These are phyloP conservation scores for Phortica magna DNA, from an alignment of 2,888 invertebrate species.

Conservation along the genomic window DNA sequence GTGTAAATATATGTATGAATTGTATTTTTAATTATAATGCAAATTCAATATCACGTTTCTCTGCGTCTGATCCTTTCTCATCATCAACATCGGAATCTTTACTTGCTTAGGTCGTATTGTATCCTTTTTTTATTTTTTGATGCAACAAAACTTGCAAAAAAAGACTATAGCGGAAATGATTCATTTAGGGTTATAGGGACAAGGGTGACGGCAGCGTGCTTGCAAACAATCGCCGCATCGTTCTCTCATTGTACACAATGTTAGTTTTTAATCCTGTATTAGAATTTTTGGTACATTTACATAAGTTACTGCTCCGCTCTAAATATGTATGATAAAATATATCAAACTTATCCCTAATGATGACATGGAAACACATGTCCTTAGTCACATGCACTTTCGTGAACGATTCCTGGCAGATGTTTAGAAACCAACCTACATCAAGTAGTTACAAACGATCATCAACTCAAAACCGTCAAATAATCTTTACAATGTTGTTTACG, in stretches of 20 bases:
- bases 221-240: not conserved
- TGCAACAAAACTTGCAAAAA: no score
- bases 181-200: not conserved
- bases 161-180: not conserved
- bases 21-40: conserved; percentile 60
- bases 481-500: no score
- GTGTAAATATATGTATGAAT: conserved; percentile 13
- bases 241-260: not conserved
- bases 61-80: conserved; percentile 42
- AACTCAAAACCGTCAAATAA: no score
- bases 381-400: not conserved
- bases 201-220: not conserved
- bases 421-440: not conserved
- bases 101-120: conserved; percentile 40
- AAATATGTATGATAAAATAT: not conserved
- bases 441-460: not conserved
- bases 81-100: conserved; percentile 62
- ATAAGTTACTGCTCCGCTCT: not conserved
- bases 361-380: not conserved
- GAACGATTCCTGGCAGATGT: not conserved
- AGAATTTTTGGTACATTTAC: not conserved
- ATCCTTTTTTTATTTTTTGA: no score
- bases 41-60: conserved; percentile 1
- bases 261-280: not conserved
- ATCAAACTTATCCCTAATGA: not conserved